Conservation (phyloP, 2,888 invertebrate genomes). For the Thymelicus acteon region DNA sequence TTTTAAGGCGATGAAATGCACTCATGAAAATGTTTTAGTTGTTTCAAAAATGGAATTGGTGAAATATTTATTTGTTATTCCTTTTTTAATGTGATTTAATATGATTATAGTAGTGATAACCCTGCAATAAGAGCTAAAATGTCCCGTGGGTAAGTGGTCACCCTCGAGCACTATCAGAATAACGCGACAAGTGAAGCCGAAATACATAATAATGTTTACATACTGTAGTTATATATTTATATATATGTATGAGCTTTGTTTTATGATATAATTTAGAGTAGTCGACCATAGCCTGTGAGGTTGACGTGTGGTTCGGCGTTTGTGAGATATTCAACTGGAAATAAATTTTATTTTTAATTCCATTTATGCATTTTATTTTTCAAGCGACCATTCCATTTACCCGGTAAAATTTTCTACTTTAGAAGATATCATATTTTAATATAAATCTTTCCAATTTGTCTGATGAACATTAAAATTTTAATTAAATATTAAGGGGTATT, state of each 20-base stretch:
- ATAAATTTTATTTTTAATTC: constrained; percentile 85
- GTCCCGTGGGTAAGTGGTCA: not conserved
- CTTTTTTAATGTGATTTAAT: no score
- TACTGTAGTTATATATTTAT: constrained; percentile 77
- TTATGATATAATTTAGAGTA: constrained; percentile 69
- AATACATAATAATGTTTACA: constrained; percentile 60
- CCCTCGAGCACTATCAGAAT: constrained; percentile 11
- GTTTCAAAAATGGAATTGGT: not conserved
- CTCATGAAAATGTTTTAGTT: not conserved
- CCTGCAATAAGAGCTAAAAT: not conserved
- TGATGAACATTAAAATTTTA: no score
- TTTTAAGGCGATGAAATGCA: not conserved
- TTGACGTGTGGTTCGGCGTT: constrained; percentile 66
- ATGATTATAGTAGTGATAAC: not conserved
- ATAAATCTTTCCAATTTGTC: no score
- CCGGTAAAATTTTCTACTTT: not conserved
- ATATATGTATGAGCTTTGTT: constrained; percentile 80
- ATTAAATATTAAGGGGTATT: no score
- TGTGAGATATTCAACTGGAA: constrained; percentile 82
- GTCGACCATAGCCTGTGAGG: constrained; percentile 60
- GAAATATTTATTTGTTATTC: not conserved
- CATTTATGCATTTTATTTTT: constrained; percentile 57
- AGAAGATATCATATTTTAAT: no score
- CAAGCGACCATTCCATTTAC: not conserved
- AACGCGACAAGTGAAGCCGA: constrained; percentile 46